Evolutionary conservation across 2,888 invertebrate genomes (phyloP).

Genomic region (Apotomis turbidana): DNA sequence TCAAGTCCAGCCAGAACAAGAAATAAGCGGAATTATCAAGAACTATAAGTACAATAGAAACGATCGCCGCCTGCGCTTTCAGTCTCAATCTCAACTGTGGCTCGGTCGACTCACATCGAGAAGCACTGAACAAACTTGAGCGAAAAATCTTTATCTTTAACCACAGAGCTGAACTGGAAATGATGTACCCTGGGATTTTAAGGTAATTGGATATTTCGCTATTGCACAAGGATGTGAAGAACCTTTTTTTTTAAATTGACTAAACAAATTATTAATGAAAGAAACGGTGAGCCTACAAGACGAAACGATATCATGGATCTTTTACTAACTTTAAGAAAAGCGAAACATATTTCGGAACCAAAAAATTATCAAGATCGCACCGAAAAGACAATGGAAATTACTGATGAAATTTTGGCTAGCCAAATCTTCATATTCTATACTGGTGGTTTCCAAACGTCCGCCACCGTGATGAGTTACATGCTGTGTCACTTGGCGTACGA

Average conservation of each 20-base stretch:
- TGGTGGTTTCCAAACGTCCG: constrained; percentile 33
- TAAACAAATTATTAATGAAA: too few relatives aligned
- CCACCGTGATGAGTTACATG: constrained; percentile 27
- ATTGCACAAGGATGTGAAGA: too few relatives aligned
- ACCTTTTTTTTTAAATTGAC: too few relatives aligned
- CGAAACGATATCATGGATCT: constrained; percentile 3
- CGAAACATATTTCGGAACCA: too few relatives aligned
- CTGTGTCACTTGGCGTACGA: constrained; percentile 30
- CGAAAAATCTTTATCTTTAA: background rate
- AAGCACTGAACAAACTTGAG: background rate
- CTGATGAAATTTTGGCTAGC: constrained; percentile 22
- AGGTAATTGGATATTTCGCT: background rate
- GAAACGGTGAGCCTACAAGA: background rate
- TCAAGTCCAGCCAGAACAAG: background rate
- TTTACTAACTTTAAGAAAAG: background rate
- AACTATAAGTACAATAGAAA: constrained; percentile 7
- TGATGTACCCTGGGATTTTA: background rate
- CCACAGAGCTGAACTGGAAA: background rate
- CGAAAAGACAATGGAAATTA: background rate
- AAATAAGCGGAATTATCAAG: background rate
- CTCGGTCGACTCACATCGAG: background rate
- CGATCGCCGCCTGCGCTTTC: constrained; percentile 7
- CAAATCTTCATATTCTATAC: constrained; percentile 30
- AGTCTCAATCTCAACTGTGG: background rate
- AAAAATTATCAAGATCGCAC: too few relatives aligned